Evolutionary conservation across 2,113 vertebrate genomes (phyloP).

Genomic region (Potamarius usumacintae): DNA sequence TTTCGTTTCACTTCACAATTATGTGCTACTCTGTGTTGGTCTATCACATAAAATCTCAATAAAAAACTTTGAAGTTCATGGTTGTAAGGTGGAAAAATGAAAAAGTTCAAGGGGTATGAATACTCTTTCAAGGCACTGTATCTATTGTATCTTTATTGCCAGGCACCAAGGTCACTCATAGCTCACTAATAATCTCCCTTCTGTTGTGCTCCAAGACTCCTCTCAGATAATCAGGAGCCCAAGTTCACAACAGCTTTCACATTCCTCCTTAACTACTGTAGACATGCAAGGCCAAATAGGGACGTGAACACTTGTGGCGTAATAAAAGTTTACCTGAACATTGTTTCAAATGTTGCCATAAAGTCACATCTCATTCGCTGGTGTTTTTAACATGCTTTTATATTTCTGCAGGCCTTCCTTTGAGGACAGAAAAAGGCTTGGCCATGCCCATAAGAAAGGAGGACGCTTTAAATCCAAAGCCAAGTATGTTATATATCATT

Average conservation of each 20-base stretch:
- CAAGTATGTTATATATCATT: conserved; percentile 40
- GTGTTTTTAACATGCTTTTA: background rate
- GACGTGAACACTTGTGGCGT: background rate
- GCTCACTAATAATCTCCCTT: background rate
- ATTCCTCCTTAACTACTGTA: background rate
- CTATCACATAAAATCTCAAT: no score
- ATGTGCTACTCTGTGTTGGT: no score
- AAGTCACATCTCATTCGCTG: background rate
- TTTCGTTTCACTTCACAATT: no score
- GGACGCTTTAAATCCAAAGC: conserved; percentile 60
- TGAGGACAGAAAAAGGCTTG: conserved; percentile 84
- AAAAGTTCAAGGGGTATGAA: no score
- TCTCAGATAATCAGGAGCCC: background rate
- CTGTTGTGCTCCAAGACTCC: background rate
- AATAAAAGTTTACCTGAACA: background rate
- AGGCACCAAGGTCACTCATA: background rate
- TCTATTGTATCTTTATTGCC: background rate
- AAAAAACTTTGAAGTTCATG: no score
- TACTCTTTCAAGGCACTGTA: background rate
- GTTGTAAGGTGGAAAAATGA: no score
- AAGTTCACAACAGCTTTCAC: background rate
- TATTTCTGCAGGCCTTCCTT: conserved; percentile 81
- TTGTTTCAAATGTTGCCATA: background rate
- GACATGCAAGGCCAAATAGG: background rate
- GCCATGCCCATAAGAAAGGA: conserved; percentile 70